These are phyloP conservation scores for Amphiprion percula DNA, from an alignment of 2,113 vertebrate species.

Conservation along the genomic window DNA sequence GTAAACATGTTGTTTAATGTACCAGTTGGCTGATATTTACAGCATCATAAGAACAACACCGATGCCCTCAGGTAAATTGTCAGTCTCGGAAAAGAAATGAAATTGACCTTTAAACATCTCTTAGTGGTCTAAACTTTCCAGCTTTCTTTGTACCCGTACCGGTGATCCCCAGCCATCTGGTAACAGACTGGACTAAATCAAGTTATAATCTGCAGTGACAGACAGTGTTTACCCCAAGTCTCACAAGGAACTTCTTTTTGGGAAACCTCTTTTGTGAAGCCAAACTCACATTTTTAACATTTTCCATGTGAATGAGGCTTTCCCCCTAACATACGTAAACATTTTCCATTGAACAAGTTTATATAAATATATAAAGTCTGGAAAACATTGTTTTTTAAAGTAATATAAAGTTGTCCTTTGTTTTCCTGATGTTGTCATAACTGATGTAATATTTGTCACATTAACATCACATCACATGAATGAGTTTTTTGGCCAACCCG, in stretches of 20 bases:
- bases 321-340: too few species aligned
- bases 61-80: constrained; percentile 59
- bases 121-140: constrained; percentile 53
- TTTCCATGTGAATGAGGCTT: constrained; percentile 6
- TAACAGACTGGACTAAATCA: constrained; percentile 41
- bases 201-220: constrained; percentile 16
- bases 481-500: too few species aligned
- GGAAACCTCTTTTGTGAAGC: not conserved
- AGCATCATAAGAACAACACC: constrained; percentile 20
- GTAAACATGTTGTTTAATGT: constrained; percentile 28
- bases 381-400: too few species aligned
- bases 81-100: constrained; percentile 57
- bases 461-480: too few species aligned
- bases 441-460: too few species aligned
- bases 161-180: constrained; percentile 46
- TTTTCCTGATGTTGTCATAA: too few species aligned
- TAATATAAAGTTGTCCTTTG: too few species aligned
- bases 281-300: not conserved
- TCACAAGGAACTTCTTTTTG: constrained; percentile 1
- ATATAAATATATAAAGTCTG: too few species aligned
- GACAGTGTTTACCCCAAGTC: constrained; percentile 35
- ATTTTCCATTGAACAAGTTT: too few species aligned
- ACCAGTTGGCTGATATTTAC: constrained; percentile 62
- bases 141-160: constrained; percentile 46
- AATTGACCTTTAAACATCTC: constrained; percentile 68